Base-by-base conservation (phyloP, 1,140 invertebrate species). In the Monochamus saltuarius region DNA sequence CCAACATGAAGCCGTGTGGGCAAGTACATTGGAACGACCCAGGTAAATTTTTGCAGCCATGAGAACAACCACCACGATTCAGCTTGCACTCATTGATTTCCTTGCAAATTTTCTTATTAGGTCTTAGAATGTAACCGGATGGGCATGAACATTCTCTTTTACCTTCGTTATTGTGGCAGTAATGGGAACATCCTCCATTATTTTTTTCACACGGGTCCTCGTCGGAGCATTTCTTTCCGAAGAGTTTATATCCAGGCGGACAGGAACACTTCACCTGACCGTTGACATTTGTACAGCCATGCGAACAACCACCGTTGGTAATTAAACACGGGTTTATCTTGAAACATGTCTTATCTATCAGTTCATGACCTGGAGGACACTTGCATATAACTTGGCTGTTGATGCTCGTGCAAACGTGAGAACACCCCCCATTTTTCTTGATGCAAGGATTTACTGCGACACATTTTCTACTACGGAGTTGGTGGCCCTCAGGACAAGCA, bases 11-110 rank as follows among this genome's bases (percentile, higher is more conserved):
- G 6, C 77, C 80, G 9, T 61, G 13, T 2, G 84, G 85, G 75
- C 86, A 87, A 4, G 56, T 22, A 50, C 82, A 90, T 56, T 70
- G 51, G 38, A 62, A 84, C 19, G 78, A 83, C 35, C 88, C 88
- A 10, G 84, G 80, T 8, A 83, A 82, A 68, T 90, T 89, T 51
- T 85, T 78, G 73, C 88, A 90, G 6, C 82, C 75, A 62, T 85
- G 83, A 38, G 82, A 82, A 72, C 88, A 90, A 0, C 84, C 85
- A 0, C 86, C 87, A 71, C 88, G 88, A 62, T 82, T 79, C 3
- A 76, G 68, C 7, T 68, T 66, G 73, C 89, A 90, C 73, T 90
- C 88, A 67, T 91, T 82, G 58, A 89, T 80, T 75, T 91, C 88
- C 67, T 78, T 62, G 62, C 81, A 83, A 19, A 67, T 73, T 51